Evolutionary conservation across 2,797 vertebrate genomes (phyloP).

Genomic region (Chelon labrosus): DNA sequence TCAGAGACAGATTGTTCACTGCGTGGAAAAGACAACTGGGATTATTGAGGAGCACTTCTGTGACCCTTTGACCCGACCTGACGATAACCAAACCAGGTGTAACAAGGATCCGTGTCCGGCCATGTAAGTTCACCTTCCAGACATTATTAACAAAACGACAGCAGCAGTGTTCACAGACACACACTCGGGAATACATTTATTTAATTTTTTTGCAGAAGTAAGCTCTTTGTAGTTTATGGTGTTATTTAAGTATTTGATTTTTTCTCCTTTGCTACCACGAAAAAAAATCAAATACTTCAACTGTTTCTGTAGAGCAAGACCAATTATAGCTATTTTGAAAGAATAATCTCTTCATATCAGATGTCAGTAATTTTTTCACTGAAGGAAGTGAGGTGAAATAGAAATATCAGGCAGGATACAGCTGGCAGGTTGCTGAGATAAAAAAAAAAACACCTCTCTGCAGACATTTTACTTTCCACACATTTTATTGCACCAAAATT

Average conservation of each 20-base stretch:
- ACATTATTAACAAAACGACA: not conserved
- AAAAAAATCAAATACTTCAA: not conserved
- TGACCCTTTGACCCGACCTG: conserved; percentile 84
- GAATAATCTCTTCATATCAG: not conserved
- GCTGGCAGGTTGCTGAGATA: conserved; percentile 1
- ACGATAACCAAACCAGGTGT: conserved; percentile 89
- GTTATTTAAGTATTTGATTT: too few relatives aligned
- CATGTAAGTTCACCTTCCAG: conserved; percentile 81
- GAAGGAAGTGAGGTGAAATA: not conserved
- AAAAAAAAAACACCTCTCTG: not conserved
- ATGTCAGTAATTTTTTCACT: not conserved
- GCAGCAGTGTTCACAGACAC: not conserved
- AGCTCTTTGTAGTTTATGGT: not conserved
- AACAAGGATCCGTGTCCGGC: conserved; percentile 90
- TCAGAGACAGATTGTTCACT: conserved; percentile 90
- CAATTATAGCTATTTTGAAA: conserved; percentile 10
- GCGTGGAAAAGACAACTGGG: conserved; percentile 88
- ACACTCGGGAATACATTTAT: not conserved
- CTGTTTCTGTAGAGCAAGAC: not conserved
- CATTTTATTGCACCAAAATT: not conserved
- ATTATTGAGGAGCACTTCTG: conserved; percentile 91
- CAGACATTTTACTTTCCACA: conserved; percentile 6
- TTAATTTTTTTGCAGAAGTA: not conserved
- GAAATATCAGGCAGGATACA: not conserved
- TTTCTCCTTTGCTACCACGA: too few relatives aligned